A percentile compares a stretch with the other conserved stretches of the same genome.
phyloP scores from a whole-genome alignment of 2,797 vertebrate species.

The Calcarius lapponicus region DNA sequence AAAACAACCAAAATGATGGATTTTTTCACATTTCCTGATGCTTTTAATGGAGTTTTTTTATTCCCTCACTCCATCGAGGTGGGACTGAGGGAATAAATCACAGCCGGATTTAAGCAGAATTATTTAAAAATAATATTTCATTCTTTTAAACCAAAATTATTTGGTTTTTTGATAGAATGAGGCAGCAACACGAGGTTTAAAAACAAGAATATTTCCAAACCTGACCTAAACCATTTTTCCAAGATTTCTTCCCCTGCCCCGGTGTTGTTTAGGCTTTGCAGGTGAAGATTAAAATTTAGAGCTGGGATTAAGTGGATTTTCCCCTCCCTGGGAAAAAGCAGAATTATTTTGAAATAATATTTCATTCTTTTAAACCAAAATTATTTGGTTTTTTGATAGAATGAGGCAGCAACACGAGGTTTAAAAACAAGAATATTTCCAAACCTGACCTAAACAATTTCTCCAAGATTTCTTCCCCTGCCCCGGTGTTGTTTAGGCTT shows the following conservation, averaged over 20 bases:
- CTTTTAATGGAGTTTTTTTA: background rate
- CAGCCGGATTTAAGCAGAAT: rapidly evolving
- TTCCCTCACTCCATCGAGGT: background rate
- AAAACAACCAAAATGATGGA: rapidly evolving
- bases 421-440: background rate
- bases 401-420: rapidly evolving
- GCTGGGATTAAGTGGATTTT: background rate
- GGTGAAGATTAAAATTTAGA: background rate
- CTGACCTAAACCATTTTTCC: background rate
- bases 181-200: rapidly evolving
- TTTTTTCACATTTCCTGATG: background rate
- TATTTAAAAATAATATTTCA: background rate
- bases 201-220: background rate
- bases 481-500: rapidly evolving
- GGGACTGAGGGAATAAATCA: background rate
- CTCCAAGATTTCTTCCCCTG: rapidly evolving
- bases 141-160: background rate
- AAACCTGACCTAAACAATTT: background rate
- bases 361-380: background rate
- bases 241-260: rapidly evolving
- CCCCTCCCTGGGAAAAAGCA: rapidly evolving
- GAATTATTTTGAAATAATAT: no score
- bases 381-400: background rate
- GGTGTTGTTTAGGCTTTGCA: rapidly evolving
- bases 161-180: background rate